Conservation (phyloP, 2,113 vertebrate species). For the Terrapene triunguis region DNA sequence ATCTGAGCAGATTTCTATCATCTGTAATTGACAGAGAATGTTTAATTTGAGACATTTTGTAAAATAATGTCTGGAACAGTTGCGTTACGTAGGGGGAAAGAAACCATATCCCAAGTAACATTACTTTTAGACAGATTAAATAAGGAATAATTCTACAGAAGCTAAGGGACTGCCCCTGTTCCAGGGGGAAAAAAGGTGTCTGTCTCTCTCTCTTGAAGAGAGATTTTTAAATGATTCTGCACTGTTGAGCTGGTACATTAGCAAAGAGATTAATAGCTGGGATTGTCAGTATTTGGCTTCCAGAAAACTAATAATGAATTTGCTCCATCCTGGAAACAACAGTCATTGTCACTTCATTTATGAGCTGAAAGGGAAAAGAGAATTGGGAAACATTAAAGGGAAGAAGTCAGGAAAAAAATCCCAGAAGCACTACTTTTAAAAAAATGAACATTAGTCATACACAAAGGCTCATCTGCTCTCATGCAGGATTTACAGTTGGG, state of each 20-base stretch:
- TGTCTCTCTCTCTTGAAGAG: not conserved
- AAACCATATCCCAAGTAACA: constrained; percentile 32
- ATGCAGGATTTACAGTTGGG: not conserved
- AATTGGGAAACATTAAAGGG: not conserved
- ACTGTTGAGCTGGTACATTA: not conserved
- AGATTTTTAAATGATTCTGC: constrained; percentile 26
- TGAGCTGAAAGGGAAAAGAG: not conserved
- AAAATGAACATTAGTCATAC: not conserved
- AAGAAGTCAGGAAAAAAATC: not conserved
- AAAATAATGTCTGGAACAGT: constrained; percentile 50
- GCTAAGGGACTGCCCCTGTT: constrained; percentile 13
- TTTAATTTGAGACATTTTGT: constrained; percentile 71
- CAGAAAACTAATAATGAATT: not conserved
- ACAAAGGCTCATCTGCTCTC: not conserved
- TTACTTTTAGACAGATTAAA: constrained; percentile 64
- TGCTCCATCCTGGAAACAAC: not conserved
- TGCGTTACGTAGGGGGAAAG: constrained; percentile 56
- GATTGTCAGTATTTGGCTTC: not conserved
- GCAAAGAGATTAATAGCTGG: not conserved
- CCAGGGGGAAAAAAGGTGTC: not conserved
- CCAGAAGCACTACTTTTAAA: not conserved
- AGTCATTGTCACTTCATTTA: not conserved
- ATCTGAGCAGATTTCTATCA: constrained; percentile 61
- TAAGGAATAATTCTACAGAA: constrained; percentile 39
- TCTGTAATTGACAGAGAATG: constrained; percentile 64